Percentiles rank a stretch among this genome's conserved stretches.
phyloP scores from a whole-genome alignment of 1,140 invertebrate species.

The Chironomus striatipennis region DNA sequence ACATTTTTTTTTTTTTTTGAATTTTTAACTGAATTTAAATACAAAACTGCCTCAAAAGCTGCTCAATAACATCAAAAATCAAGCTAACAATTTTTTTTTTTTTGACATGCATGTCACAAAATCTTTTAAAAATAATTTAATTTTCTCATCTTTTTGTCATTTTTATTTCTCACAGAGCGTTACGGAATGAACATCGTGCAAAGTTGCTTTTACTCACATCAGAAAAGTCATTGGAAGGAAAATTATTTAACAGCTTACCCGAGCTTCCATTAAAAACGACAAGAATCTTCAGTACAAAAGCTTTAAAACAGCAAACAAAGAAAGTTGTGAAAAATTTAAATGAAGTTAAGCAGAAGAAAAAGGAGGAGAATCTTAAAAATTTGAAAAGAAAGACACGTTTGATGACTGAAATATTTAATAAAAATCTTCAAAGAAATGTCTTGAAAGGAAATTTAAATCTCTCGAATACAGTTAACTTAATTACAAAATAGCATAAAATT shows the following conservation, averaged over 20 bases:
- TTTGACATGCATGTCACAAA: background rate
- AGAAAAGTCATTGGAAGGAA: constrained; percentile 1
- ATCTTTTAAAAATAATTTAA: background rate
- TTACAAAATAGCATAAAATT: background rate
- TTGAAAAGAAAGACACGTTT: background rate
- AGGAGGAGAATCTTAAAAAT: background rate
- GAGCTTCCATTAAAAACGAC: background rate
- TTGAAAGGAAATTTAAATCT: constrained; percentile 7
- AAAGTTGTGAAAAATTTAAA: background rate
- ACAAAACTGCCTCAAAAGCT: too few species aligned
- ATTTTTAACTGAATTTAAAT: too few species aligned
- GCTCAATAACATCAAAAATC: too few species aligned
- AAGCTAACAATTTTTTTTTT: too few species aligned
- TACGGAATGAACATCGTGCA: constrained; percentile 1
- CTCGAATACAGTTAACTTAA: constrained; percentile 9
- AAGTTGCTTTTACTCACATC: background rate
- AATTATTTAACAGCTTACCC: background rate
- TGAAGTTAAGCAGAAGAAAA: constrained; percentile 3
- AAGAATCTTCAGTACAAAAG: background rate
- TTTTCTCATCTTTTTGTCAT: background rate
- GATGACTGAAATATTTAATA: constrained; percentile 18
- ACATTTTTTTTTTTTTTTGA: too few species aligned
- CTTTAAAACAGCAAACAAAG: background rate
- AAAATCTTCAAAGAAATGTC: constrained; percentile 7
- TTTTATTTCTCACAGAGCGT: background rate